These are phyloP conservation scores for Lerema accius DNA, from an alignment of 1,140 invertebrate species.

Conservation along the genomic window DNA sequence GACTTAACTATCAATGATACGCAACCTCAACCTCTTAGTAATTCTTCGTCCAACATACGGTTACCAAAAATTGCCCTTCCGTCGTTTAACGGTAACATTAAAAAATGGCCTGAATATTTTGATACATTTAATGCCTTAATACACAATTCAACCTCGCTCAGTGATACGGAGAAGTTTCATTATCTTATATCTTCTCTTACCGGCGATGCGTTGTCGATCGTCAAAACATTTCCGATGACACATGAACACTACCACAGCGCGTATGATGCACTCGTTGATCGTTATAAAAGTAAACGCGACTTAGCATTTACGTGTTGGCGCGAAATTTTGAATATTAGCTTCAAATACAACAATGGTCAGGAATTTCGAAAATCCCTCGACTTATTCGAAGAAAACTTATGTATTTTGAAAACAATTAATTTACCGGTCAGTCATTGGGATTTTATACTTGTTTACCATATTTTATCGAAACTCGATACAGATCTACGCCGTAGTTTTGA, in stretches of 20 bases:
- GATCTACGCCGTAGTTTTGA: slow-evolving; percentile 20
- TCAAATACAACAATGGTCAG: slow-evolving; percentile 32
- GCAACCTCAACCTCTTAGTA: background rate
- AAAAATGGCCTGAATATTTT: slow-evolving; percentile 41
- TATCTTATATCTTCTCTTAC: slow-evolving; percentile 34
- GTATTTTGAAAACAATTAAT: slow-evolving; percentile 37
- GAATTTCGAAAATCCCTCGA: slow-evolving; percentile 40
- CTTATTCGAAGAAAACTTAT: slow-evolving; percentile 43
- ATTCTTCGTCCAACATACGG: slow-evolving; percentile 21
- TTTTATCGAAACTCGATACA: slow-evolving; percentile 31
- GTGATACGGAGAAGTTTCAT: slow-evolving; percentile 38
- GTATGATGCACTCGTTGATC: slow-evolving; percentile 27
- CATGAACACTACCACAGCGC: slow-evolving; percentile 37
- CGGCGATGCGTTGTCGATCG: slow-evolving; percentile 32
- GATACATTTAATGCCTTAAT: slow-evolving; percentile 43
- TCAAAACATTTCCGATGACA: slow-evolving; percentile 33
- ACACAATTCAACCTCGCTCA: slow-evolving; percentile 32
- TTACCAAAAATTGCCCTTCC: slow-evolving; percentile 43
- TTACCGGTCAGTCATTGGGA: slow-evolving; percentile 37
- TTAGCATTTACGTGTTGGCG: slow-evolving; percentile 47
- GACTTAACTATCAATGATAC: background rate
- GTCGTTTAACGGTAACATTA: slow-evolving; percentile 38
- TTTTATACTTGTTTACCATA: slow-evolving; percentile 36
- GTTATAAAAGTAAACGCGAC: slow-evolving; percentile 39
- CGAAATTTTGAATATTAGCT: slow-evolving; percentile 42